Evolutionary conservation across 1,140 invertebrate genomes (phyloP), one percentile per base, ranked within the genome.

Genomic region (Drosophila busckii): DNA sequence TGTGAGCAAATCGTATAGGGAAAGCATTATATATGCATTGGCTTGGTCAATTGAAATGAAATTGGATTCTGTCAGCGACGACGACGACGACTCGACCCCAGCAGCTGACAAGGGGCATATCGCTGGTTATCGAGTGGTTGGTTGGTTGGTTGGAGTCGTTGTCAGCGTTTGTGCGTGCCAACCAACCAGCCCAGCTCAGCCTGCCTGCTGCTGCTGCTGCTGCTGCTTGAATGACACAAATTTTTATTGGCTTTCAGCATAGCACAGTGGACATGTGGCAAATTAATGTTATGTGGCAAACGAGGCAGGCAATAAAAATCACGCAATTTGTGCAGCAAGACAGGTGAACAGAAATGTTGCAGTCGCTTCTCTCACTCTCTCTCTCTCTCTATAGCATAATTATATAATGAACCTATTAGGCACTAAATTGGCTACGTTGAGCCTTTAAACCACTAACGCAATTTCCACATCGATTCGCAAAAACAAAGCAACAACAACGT

Each of bases 1-100:
- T 50, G 48, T 26, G 70, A 61, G 63, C 73, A 78, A 80, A 78
- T 80, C 71, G 71, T 78, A 71, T 78, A 64, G 55, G 70, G 50
- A 66, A 45, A 54, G 26, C 70, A 76, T 76, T 76, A 76, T 68
- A 68, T 80, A 78, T 78, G 71, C 71, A 78, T 78, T n/a, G 73
- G 73, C 45, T 68, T 67, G 71, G 71, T 78, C 71, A 80, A 78
- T 78, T 71, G 73, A 78, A 80, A 78, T 73, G 73, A 70, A 78
- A 78, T 78, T 78, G 71, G 71, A 78, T 78, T 80, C 71, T 80
- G 73, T 80, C 71, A 37, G 26, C 7, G 10, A 16, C 23, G 4
- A 13, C 22, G 2, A n/a, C 20, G 10, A 17, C 19, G n/a, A n/a
- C n/a, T n/a, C n/a, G n/a, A 26, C 25, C 25, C 28, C 20, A 0